phyloP scores from a whole-genome alignment of 1,140 invertebrate genomes.

The Cydia amplana region DNA sequence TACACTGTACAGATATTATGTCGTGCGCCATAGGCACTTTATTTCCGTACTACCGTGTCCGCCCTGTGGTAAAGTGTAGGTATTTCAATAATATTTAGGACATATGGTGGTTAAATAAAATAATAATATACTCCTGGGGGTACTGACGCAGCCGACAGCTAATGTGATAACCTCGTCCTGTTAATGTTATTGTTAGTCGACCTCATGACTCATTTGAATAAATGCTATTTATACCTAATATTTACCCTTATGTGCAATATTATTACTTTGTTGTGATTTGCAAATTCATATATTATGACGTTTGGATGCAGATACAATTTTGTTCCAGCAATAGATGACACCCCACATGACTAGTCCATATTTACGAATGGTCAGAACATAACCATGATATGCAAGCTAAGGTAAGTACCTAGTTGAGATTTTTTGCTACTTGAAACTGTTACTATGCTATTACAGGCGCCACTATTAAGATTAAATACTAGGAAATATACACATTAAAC shows the following conservation, averaged over 20 bases:
- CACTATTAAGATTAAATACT: neutral
- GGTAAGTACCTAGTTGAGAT: too few relatives aligned
- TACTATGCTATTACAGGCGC: neutral
- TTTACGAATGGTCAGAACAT: neutral
- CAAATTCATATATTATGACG: neutral
- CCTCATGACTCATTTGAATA: conserved; percentile 9
- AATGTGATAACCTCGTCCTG: conserved; percentile 5
- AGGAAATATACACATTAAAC: neutral
- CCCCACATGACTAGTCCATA: neutral
- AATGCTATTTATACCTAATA: too few relatives aligned
- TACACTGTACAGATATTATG: too few relatives aligned
- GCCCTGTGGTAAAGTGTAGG: too few relatives aligned
- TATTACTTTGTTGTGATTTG: neutral
- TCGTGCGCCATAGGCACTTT: too few relatives aligned
- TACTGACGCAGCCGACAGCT: conserved; percentile 7
- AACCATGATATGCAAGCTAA: neutral
- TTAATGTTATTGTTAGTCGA: conserved; percentile 17
- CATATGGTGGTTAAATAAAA: neutral
- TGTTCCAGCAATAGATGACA: neutral
- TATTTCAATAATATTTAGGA: neutral
- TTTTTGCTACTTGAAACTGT: neutral
- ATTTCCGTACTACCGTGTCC: too few relatives aligned
- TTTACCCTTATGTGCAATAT: neutral
- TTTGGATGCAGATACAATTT: neutral
- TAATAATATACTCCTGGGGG: neutral